Conservation (phyloP, 2,113 vertebrate species). For the Typhlomys cinereus region DNA sequence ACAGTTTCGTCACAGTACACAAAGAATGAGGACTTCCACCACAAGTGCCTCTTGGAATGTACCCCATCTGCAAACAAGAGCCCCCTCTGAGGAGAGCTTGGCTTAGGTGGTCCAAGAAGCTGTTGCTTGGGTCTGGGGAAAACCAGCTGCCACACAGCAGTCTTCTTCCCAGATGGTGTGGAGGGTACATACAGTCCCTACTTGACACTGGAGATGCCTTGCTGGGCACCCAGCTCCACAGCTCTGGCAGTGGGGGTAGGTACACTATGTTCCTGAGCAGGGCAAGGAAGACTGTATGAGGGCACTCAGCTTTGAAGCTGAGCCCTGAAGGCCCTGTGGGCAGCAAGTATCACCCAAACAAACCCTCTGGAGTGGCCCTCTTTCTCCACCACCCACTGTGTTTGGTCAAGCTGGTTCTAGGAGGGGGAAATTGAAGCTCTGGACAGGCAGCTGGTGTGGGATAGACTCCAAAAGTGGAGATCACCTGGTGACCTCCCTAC, state of each 20-base stretch:
- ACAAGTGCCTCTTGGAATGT: not conserved
- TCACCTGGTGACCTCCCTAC: too few species aligned
- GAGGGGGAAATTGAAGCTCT: too few species aligned
- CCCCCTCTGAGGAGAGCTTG: fast-evolving
- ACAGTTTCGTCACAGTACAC: too few species aligned
- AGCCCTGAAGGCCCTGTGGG: not conserved
- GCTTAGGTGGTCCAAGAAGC: not conserved
- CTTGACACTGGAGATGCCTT: not conserved
- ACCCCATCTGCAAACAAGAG: not conserved
- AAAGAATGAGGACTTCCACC: too few species aligned
- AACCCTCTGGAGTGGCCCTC: not conserved
- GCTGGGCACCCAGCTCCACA: not conserved
- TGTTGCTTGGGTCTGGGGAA: not conserved
- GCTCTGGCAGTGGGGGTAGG: too few species aligned
- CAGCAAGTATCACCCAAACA: not conserved
- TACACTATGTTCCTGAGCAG: not conserved
- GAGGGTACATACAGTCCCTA: too few species aligned
- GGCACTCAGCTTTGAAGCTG: not conserved
- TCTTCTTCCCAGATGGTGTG: too few species aligned
- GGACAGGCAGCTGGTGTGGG: not conserved
- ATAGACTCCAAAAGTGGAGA: too few species aligned
- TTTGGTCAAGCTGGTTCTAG: too few species aligned
- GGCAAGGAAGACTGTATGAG: not conserved
- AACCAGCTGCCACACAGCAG: not conserved
- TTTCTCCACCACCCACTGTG: not conserved